Evolutionary conservation across 2,113 vertebrate species (phyloP).

Genomic region (Aspiorhynchus laticeps): DNA sequence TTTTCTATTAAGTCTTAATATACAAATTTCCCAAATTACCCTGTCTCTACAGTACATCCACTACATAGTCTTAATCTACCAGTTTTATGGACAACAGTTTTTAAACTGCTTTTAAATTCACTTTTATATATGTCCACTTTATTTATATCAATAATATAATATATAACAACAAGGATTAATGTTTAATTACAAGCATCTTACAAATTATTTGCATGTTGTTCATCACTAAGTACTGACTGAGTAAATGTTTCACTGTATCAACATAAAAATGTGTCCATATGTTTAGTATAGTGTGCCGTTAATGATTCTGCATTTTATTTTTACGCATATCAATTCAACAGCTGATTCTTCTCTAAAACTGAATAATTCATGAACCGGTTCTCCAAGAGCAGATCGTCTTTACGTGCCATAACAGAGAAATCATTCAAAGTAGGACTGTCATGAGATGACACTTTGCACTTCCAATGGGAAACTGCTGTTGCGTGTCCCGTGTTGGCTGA

Average conservation of each 20-base stretch:
- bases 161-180: not conserved
- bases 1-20: not conserved
- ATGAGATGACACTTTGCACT: constrained; percentile 31
- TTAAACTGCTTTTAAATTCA: not conserved
- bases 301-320: not conserved
- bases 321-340: not conserved
- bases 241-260: not conserved
- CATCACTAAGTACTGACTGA: not conserved
- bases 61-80: not conserved
- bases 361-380: constrained; percentile 19
- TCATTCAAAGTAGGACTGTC: constrained; percentile 20
- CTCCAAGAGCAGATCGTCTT: not conserved
- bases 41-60: not conserved
- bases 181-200: not conserved
- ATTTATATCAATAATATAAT: not conserved
- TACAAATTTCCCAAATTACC: not conserved
- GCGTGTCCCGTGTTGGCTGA: constrained; percentile 74
- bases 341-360: not conserved
- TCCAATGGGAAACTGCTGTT: constrained; percentile 57
- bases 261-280: not conserved
- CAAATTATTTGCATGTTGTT: not conserved
- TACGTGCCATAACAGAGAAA: not conserved
- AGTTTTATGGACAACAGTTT: not conserved
- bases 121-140: not conserved
- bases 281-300: not conserved